A percentile compares a stretch with the other conserved stretches of the same genome.
Conservation (phyloP, 2,888 invertebrate species). For the Alentia gelatinosa region DNA sequence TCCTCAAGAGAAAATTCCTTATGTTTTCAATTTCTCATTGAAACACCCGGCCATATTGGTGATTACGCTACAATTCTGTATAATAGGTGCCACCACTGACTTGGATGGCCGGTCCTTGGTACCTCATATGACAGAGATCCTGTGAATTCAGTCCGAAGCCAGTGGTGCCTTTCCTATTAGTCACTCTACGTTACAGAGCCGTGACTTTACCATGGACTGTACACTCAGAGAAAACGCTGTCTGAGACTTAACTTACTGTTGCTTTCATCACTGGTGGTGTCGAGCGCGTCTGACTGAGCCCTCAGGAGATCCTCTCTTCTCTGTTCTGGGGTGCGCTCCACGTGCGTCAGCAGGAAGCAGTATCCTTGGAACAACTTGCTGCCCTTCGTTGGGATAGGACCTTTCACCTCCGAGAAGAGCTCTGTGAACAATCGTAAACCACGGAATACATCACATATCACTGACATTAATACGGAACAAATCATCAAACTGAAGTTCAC, state of each 20-base stretch:
- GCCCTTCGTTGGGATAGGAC: slow-evolving; percentile 63
- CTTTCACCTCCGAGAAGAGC: not conserved
- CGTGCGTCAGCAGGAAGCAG: slow-evolving; percentile 72
- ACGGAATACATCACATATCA: no score
- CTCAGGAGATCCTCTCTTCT: slow-evolving; percentile 68
- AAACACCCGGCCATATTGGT: no score
- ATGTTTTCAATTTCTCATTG: no score
- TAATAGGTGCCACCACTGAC: no score
- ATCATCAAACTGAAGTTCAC: no score
- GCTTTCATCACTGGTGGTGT: slow-evolving; percentile 56
- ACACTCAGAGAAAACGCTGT: not conserved
- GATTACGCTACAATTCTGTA: no score
- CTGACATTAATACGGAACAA: no score
- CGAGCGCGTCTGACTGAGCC: not conserved
- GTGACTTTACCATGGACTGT: not conserved
- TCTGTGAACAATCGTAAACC: no score
- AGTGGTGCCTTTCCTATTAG: not conserved
- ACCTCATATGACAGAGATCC: no score
- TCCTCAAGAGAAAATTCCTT: no score
- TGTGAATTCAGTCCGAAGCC: no score
- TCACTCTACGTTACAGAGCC: not conserved
- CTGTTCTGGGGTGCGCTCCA: slow-evolving; percentile 70
- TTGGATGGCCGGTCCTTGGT: no score
- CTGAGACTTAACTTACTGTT: not conserved
- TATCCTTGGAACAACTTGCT: slow-evolving; percentile 70